Base-by-base conservation (phyloP, 2,888 invertebrate genomes). In the Macrosoma leucophasiata region DNA sequence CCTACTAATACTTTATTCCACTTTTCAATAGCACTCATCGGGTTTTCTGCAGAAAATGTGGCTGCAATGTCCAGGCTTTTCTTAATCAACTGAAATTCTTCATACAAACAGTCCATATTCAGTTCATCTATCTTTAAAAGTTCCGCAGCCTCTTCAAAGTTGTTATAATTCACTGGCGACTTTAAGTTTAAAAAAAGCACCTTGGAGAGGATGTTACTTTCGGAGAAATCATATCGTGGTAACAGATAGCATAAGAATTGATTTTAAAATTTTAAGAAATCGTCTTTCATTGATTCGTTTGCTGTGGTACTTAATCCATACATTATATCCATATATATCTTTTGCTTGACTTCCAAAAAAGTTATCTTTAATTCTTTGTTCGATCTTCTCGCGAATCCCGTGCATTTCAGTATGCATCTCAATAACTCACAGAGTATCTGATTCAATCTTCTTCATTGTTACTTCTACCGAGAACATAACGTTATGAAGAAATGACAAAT, bases 391-490 rank as follows among this genome's bases (percentile, higher is more conserved):
- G 27, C 36, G 37, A 33, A 37, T 37, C 28, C 23, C 27, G 22
- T 33, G 21, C 22, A 37, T 27, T 33, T 37, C 36, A 36, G 31
- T 31, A 13, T 36, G 36, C 36, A 36, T 36, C 19, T 36, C 36
- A 36, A 34, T 11, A 36, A 34, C 25, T 29, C 22, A 30, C 25
- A 36, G 31, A 31, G 9, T 24, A 36, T 37, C 37, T 17, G 17
- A 17, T 17, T 17, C 17, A 17, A 17, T 17, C 17, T 17, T 17
- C 17, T 17, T 17, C 17, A 37, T 37, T 33, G 28, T 37, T 37
- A 26, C 24, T 37, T 27, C 37, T 33, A 27, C 13, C 22, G 33
- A 22, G 22, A 33, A 28, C 28, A 33, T 22, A 17, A 33, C 1
- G 22, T 33, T 33, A 33, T 33, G 33, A 13, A 34, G 1, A 29